Base-by-base conservation (phyloP, 92 coral and sea anemone species). In the Paragorgia papillata region DNA sequence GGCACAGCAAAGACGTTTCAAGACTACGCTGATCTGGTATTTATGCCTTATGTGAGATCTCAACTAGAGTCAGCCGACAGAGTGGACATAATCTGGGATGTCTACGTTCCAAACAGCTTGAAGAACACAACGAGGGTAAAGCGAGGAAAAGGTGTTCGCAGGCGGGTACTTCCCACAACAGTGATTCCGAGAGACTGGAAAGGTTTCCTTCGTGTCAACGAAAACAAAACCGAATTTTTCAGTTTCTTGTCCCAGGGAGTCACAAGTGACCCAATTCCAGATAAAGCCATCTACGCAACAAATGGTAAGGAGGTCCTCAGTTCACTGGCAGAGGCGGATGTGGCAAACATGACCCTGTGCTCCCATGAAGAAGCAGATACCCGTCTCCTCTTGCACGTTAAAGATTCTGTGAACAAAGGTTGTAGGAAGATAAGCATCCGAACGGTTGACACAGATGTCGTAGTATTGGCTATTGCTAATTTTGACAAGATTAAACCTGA, bases 61-160 rank as follows among this genome's bases (percentile, higher is more conserved):
- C 83, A 80, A 64, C 76, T 84, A 7, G 43, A 84, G 25, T 21
- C 69, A 15, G 80, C 77, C n/a, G 75, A 40, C 9, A 67, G 86
- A 53, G 60, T 88, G 0, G 84, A 88, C 66, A 62, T 80, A 28
- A 39, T 80, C 14, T 84, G 88, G 86, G 84, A 88, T 65, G 77
- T 73, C 9, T 80, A 71, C 59, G 18, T 17, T 27, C 64, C 40
- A 62, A 50, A 49, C 79, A 64, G 75, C 32, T 30, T 50, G 51
- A 62, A 63, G 66, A 24, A 3, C 10, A 24, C 10, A 4, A 59
- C 66, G 18, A 9, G 66, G 31, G 9, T 2, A 6, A 59, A 59
- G 35, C 48, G 78, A 24, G 53, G 66, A 13, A 30, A 73, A 15
- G 75, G 81, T n/a, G n/a, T 63, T 1, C 25, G 82, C n/a, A 41